Base-by-base conservation (phyloP, 2,797 vertebrate genomes). In the Rousettus madagascariensis region DNA sequence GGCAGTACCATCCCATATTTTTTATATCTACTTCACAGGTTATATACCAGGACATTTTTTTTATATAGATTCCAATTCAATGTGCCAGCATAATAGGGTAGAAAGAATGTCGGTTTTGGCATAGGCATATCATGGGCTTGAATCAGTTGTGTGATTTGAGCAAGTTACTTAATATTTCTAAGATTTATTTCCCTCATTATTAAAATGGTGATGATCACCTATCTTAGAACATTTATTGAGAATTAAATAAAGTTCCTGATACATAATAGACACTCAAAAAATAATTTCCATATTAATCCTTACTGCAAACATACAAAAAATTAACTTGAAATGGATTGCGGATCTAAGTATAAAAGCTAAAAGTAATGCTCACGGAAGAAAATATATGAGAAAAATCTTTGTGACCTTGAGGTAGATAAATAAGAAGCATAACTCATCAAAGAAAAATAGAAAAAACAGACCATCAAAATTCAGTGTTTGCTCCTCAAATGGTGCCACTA, bases 301-400 rank as follows among this genome's bases (percentile, higher is more conserved):
- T 83, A 75, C 17, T 51, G 90, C 22, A 93, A 3, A 78, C 22
- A 66, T 17, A 86, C 5, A 95, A 91, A 84, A 84, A 86, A 55
- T 59, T 86, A 69, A 85, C 24, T 77, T 85, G 53, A 95, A 65
- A n/a, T 51, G 33, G 66, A 71, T 80, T 11, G 30, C 7, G 61
- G 71, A 65, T 59, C 38, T 75, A 49, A 74, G 68, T 72, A n/a
- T 88, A 75, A 93, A 93, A 95, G 75, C 30, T 84, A 85, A 92
- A 85, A 75, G 22, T 41, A 86, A 86, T 75, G 38, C 61, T 89
- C n/a, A 38, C 46, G 43, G 19, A 83, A 55, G 46, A 90, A 93
- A 91, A 59, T 19, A 84, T 0, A 74, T 6, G 20, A 95, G 51
- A 88, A 88, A 89, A 84, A n/a, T 41, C 53, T 87, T 43, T 65